Evolutionary conservation across 1,140 invertebrate genomes (phyloP), one percentile per base, ranked within the genome.

Genomic region (Charaxes varanes): DNA sequence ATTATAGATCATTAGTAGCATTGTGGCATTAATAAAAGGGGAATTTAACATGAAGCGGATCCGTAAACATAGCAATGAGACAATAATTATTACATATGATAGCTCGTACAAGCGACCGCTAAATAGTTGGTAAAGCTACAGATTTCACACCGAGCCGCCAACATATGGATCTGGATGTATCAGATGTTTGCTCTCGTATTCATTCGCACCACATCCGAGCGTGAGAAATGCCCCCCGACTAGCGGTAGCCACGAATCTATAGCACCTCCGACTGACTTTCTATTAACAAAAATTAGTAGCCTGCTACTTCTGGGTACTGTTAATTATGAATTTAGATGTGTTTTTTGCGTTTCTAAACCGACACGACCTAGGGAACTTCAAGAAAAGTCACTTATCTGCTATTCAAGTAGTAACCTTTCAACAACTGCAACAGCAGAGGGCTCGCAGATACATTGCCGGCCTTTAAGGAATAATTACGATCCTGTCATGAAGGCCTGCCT

Each of bases 81-180:
- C 72, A 82, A 82, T 82, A 82, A 82, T 82, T 76, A 79, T 78
- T 73, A 82, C 72, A 76, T 76, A 82, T 79, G 78, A 79, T 79
- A 78, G 72, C 67, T 61, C 63, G 69, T 78, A 78, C 69, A 48
- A 50, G 40, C 60, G 62, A 43, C 72, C 62, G 78, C 78, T 82
- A 82, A 82, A 80, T 67, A 82, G 73, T 76, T 67, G 61, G 78
- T 76, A 82, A 80, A 82, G 78, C 71, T 82, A 80, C 67, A 82
- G 71, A 80, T 78, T 82, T 82, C 78, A 82, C 78, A 82, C 78
- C 62, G 71, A 74, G 69, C 61, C 69, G 78, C 62, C 74, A 82
- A 82, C 73, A 70, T 82, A 82, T 82, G 78, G 78, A 82, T 82
- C 78, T 82, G 73, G 78, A 82, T 82, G 57, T 68, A 78, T 72